phyloP scores from a whole-genome alignment of 92 coral and sea anemone species.

The Siderastrea siderea region DNA sequence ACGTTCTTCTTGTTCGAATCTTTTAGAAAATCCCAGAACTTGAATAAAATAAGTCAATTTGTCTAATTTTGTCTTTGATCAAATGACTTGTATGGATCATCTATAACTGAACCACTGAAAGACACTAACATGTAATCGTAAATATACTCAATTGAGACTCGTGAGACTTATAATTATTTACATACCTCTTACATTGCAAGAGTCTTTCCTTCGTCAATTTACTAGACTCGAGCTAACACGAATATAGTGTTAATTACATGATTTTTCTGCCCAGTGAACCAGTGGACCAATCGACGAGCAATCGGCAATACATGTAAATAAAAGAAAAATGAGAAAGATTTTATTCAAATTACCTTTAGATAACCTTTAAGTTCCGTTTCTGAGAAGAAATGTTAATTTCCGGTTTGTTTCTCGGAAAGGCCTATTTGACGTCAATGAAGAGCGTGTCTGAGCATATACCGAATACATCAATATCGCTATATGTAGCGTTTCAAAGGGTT shows the following conservation, averaged over 20 bases:
- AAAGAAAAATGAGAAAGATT: not conserved
- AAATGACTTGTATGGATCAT: too few relatives aligned
- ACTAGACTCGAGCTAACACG: not conserved
- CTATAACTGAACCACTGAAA: too few relatives aligned
- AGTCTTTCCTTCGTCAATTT: not conserved
- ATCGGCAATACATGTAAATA: not conserved
- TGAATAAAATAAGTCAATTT: too few relatives aligned
- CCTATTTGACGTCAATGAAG: not conserved
- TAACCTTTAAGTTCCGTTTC: not conserved
- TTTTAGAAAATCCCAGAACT: too few relatives aligned
- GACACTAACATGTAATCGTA: too few relatives aligned
- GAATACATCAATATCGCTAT: not conserved
- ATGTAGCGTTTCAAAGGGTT: too few relatives aligned
- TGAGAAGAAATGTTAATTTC: not conserved
- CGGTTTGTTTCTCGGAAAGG: conserved; percentile 27
- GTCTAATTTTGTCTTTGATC: too few relatives aligned
- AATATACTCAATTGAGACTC: too few relatives aligned
- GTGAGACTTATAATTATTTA: not conserved
- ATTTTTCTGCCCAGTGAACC: not conserved
- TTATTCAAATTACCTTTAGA: not conserved
- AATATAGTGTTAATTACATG: not conserved
- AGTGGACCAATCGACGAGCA: too few relatives aligned
- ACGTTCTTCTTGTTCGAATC: not conserved
- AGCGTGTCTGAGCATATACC: not conserved
- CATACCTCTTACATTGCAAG: not conserved